Percentiles rank a stretch among this genome's conserved stretches.
These are phyloP conservation scores for Lepidochrysops patricia DNA, from an alignment of 2,888 invertebrate species.

Conservation along the genomic window DNA sequence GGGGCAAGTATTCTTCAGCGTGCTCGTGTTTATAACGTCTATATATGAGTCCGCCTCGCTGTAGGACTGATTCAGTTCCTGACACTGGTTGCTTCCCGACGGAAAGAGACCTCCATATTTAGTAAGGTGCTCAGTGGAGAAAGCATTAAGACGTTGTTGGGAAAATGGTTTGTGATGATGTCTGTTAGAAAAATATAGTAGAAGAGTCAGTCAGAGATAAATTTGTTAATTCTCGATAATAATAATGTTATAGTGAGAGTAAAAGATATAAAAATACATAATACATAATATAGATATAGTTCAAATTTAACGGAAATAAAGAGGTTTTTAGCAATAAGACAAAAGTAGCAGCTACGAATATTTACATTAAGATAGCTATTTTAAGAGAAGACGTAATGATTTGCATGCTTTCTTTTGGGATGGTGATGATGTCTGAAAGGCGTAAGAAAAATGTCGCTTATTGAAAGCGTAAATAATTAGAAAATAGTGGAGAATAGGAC, in stretches of 20 bases:
- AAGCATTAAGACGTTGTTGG: slow-evolving; percentile 70
- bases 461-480: slow-evolving; percentile 2
- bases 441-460: slow-evolving; percentile 41
- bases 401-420: slow-evolving; percentile 57
- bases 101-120: slow-evolving; percentile 69
- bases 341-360: not conserved
- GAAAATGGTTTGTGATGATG: slow-evolving; percentile 70
- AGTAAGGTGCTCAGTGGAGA: slow-evolving; percentile 67
- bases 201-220: slow-evolving; percentile 37
- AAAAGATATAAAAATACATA: slow-evolving; percentile 4
- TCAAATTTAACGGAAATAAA: not conserved
- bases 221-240: slow-evolving; percentile 16
- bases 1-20: slow-evolving; percentile 55
- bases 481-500: slow-evolving; percentile 3
- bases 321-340: not conserved
- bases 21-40: slow-evolving; percentile 56
- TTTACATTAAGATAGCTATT: slow-evolving; percentile 19
- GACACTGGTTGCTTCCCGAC: slow-evolving; percentile 64
- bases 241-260: slow-evolving; percentile 13
- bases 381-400: slow-evolving; percentile 54
- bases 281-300: no score
- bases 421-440: slow-evolving; percentile 62
- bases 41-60: slow-evolving; percentile 67
- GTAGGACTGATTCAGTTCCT: slow-evolving; percentile 64
- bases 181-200: slow-evolving; percentile 65